phyloP scores from a whole-genome alignment of 2,113 vertebrate species.

The Lagopus leucura region DNA sequence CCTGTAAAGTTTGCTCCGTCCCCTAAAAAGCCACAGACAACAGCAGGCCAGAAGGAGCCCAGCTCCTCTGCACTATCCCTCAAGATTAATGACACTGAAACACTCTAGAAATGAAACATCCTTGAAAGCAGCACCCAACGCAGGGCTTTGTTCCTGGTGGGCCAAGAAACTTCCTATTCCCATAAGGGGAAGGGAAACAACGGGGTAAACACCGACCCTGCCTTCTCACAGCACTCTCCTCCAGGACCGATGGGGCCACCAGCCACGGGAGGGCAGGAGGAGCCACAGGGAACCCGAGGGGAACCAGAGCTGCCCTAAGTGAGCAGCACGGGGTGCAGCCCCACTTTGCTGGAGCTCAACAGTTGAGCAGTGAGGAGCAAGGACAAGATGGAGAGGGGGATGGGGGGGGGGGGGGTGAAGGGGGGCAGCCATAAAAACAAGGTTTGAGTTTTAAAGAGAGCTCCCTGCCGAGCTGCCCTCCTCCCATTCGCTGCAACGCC shows the following conservation, averaged over 20 bases:
- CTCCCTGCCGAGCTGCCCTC: not conserved
- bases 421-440: not conserved
- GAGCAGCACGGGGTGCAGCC: not conserved
- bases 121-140: constrained; percentile 50
- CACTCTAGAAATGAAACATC: constrained; percentile 35
- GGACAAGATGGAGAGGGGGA: not conserved
- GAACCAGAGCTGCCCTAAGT: not conserved
- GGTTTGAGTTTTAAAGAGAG: not conserved
- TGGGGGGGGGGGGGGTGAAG: not conserved
- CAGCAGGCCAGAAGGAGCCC: fast-evolving
- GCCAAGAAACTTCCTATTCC: not conserved
- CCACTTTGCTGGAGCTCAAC: not conserved
- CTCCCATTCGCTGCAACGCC: not conserved
- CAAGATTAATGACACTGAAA: not conserved
- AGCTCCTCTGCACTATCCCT: not conserved
- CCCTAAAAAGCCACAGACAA: fast-evolving
- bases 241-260: fast-evolving
- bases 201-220: fast-evolving
- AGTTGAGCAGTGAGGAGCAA: not conserved
- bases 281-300: fast-evolving
- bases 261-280: not conserved
- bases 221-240: fast-evolving
- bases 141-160: constrained; percentile 34
- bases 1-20: not conserved
- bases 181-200: not conserved